Base-by-base conservation (phyloP, 2,797 vertebrate genomes). In the Threskiornis aethiopicus region DNA sequence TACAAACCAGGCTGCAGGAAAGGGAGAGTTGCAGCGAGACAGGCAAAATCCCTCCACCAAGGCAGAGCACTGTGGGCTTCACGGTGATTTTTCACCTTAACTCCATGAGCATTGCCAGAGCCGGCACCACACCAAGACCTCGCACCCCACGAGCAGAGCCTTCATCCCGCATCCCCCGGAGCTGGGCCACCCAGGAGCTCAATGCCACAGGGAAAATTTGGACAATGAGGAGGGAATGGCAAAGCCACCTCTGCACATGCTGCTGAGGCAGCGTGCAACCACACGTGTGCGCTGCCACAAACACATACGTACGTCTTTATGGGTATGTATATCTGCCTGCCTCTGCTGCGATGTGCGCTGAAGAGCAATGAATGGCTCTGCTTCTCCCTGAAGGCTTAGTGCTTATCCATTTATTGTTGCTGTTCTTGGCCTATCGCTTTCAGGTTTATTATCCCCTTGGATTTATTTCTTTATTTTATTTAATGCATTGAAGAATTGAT, bases 191-290 rank as follows among this genome's bases (percentile, higher is more conserved):
- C 61, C 8, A 4, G 59, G 51, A 73, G 59, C 82, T 66, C n/a
- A 2, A 1, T 0, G 5, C 19, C 49, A 10, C 46, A 0, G 4
- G 11, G 14, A 17, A 8, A 4, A 16, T 1, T 6, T 1, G 15
- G 54, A 16, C 3, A 2, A 18, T 0, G 18, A n/a, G 58, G 55
- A 17, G 31, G 57, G 28, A 19, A 16, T 7, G 49, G 46, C 81
- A 66, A 52, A 72, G 46, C 42, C 69, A 28, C 64, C 37, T 4
- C 58, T 13, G 46, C 37, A 3, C 13, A 0, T 2, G 3, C 33
- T 25, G 37, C 65, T 16, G 31, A 51, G 31, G 39, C 5, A 0
- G 13, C 0, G 3, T 42, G 44, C 4, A 8, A 59, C 78, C n/a
- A 2, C 26, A 3, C 3, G 3, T 17, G 9, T 0, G 21, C 9